phyloP scores from a whole-genome alignment of 2,888 invertebrate species.

The Nephrotoma guestfalica region DNA sequence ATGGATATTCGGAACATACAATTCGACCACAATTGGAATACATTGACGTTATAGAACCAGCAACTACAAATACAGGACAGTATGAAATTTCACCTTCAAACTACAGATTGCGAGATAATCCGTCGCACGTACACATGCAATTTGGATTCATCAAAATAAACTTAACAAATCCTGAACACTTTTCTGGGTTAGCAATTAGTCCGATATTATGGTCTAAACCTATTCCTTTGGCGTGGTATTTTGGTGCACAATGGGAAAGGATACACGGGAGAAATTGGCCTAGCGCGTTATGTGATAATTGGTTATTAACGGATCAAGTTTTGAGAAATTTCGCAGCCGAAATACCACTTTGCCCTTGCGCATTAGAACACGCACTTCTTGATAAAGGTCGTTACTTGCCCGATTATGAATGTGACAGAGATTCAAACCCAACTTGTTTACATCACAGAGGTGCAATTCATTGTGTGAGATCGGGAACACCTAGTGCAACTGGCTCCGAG shows the following conservation, averaged over 20 bases:
- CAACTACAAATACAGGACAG: slow-evolving; percentile 50
- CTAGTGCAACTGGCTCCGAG: slow-evolving; percentile 79
- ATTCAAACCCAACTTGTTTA: slow-evolving; percentile 74
- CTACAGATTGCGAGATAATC: slow-evolving; percentile 54
- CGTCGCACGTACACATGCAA: slow-evolving; percentile 54
- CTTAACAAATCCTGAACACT: slow-evolving; percentile 58
- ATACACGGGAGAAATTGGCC: slow-evolving; percentile 72
- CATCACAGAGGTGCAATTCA: slow-evolving; percentile 83
- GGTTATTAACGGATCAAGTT: slow-evolving; percentile 73
- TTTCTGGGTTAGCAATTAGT: slow-evolving; percentile 46
- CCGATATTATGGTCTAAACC: slow-evolving; percentile 86
- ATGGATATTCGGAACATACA: slow-evolving; percentile 79
- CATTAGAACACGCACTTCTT: slow-evolving; percentile 70
- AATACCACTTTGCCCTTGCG: slow-evolving; percentile 81
- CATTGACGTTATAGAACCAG: slow-evolving; percentile 60
- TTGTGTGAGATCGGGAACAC: slow-evolving; percentile 82
- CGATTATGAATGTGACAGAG: slow-evolving; percentile 80
- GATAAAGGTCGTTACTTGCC: slow-evolving; percentile 91
- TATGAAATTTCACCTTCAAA: slow-evolving; percentile 59
- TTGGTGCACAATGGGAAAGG: slow-evolving; percentile 75
- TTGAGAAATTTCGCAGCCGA: slow-evolving; percentile 73
- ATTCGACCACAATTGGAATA: slow-evolving; percentile 66
- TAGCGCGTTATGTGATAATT: slow-evolving; percentile 68
- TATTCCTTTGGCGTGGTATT: slow-evolving; percentile 88
- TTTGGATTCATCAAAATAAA: slow-evolving; percentile 83